Evolutionary conservation across 2,888 invertebrate species (phyloP), one percentile per base, ranked within the genome.

Genomic region (Mesorhabditis spiculigera): DNA sequence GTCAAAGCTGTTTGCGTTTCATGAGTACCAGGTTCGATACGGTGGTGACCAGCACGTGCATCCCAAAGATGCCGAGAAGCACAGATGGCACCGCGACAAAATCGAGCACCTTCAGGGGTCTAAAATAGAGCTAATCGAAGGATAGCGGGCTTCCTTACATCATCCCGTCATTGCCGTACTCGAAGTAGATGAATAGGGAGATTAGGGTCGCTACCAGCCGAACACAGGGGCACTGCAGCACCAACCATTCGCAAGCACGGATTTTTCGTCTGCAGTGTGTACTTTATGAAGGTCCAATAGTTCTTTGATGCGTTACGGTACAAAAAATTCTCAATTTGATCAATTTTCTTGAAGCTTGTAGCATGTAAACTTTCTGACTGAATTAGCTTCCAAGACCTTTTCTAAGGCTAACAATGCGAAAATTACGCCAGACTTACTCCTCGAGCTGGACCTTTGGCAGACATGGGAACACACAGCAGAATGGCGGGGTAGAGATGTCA

Each of bases 41-140:
- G 4, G 82, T 82, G 5, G 81, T 82, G n/a, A 84, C 83, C n/a
- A 84, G 73, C 68, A 84, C 83, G 69, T 84, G 84, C n/a, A 78
- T 83, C n/a, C 84, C 84, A 70, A 83, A 84, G 70, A 84, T 84
- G 61, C 84, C 84, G 45, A 78, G 72, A 61, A 84, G 69, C 4
- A 84, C 72, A 4, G 82, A 82, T 6, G 84, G 84, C 28, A 84
- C 73, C 4, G 82, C 77, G 43, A 84, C 76, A 68, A 82, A 81
- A 64, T 84, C 84, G 50, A 84, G 75, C 45, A 84, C 77, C 75
- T 84, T 84, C 16, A 84, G 73, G 4, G 77, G 78, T 41, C 80
- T 81, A 64, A 67, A 81, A 66, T 42, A 43, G 10, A 6, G 13
- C 43, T 43, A 43, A 71, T 65, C 16, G 50, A 50, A 63, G 10